Evolutionary conservation across 2,888 invertebrate genomes (phyloP), one percentile per base, ranked within the genome.

Genomic region (Nomada flava): DNA sequence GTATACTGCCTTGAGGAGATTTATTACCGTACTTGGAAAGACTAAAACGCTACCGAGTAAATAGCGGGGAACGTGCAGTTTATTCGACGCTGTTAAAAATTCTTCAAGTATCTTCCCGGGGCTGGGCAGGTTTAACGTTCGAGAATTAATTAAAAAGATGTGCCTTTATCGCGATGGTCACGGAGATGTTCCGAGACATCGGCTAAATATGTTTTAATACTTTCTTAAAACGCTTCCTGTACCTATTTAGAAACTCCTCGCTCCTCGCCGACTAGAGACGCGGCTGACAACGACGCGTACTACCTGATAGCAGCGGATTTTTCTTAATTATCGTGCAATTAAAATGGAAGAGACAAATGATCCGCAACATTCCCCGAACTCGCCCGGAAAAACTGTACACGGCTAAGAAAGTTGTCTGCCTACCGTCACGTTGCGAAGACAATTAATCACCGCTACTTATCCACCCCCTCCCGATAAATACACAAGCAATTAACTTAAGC

Each of bases 1-100:
- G 77, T 85, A 63, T 62, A 60, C 79, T 79, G 75, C 80, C 77
- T 79, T 79, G 67, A 81, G 77, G 65, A 83, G 82, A 86, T 85
- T 76, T 86, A 85, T 83, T 83, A 75, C 77, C 77, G 75, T 76
- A 59, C 67, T 63, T 69, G 76, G 72, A 36, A 62, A 74, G 77
- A 79, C 76, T 64, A 79, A 71, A 76, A 77, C 50, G 79, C 81
- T 79, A 79, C 76, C 79, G 84, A 76, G 73, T 82, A 87, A 87
- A 79, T 83, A 79, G 75, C 60, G 78, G 73, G 64, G 71, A 80
- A 69, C 78, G 72, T 62, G 79, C 78, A 69, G 79, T 79, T 82
- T 76, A 70, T 77, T 53, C 75, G 77, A 63, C 29, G 75, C 78
- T 64, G 70, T 85, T 83, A 83, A 85, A 83, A 86, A 86, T 86